phyloP scores from a whole-genome alignment of 2,797 vertebrate species.

The Vultur gryphus region DNA sequence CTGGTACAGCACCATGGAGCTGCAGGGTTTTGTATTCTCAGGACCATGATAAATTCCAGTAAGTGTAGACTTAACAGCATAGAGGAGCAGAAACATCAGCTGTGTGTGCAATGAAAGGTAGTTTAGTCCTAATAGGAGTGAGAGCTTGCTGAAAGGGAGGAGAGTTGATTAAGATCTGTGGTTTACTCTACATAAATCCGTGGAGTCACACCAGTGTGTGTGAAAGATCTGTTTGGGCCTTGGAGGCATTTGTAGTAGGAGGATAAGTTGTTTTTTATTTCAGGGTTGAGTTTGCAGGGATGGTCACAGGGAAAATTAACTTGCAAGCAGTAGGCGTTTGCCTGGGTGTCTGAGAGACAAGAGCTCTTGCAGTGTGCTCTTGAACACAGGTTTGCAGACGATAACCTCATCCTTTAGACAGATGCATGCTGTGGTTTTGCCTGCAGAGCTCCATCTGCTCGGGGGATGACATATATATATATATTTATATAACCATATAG shows the following conservation, averaged over 20 bases:
- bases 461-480: neutral
- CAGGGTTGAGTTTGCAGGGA: neutral
- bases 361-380: neutral
- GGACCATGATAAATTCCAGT: neutral
- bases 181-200: neutral
- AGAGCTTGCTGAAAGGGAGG: neutral
- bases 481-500: neutral
- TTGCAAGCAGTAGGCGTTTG: neutral
- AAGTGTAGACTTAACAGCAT: neutral
- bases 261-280: neutral
- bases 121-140: neutral
- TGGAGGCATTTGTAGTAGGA: neutral
- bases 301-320: neutral
- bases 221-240: neutral
- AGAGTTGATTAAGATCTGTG: neutral
- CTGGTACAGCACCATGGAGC: neutral
- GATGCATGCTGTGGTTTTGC: neutral
- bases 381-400: neutral
- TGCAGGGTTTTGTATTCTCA: neutral
- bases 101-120: neutral
- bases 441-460: neutral
- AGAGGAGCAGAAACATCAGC: neutral
- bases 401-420: neutral
- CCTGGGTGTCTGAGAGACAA: neutral
- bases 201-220: fast-evolving